A percentile compares a stretch with the other conserved stretches of the same genome.
phyloP scores from a whole-genome alignment of 2,888 invertebrate genomes.

The Spilarctia lutea region DNA sequence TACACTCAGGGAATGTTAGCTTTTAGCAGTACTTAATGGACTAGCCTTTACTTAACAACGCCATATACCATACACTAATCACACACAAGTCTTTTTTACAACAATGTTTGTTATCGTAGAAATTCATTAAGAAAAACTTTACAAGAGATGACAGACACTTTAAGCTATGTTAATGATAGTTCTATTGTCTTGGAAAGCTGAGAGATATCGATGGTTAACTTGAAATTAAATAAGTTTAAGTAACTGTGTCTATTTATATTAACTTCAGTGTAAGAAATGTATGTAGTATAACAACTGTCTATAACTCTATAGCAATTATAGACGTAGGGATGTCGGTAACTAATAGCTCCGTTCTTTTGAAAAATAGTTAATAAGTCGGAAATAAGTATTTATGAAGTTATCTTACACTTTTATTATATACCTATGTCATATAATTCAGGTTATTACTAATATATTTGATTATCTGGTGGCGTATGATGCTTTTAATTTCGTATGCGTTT shows the following conservation, averaged over 20 bases:
- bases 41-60: neutral
- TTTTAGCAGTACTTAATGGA: neutral
- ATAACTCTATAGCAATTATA: slow-evolving; percentile 32
- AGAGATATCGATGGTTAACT: slow-evolving; percentile 4
- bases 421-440: neutral
- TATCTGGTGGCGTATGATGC: neutral
- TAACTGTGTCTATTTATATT: slow-evolving; percentile 32
- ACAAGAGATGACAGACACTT: neutral
- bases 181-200: neutral
- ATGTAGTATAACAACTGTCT: slow-evolving; percentile 27
- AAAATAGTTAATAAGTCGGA: neutral
- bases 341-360: neutral
- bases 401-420: neutral
- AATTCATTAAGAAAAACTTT: neutral
- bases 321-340: slow-evolving; percentile 5
- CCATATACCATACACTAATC: neutral
- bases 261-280: slow-evolving; percentile 31
- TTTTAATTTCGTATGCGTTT: neutral
- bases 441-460: neutral
- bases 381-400: neutral
- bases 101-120: neutral
- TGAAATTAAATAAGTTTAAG: slow-evolving; percentile 7
- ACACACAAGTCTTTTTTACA: neutral
- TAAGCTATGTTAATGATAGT: neutral
- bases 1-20: neutral